These are phyloP conservation scores for Scarus forsteni DNA, from an alignment of 2,797 vertebrate genomes.

Conservation along the genomic window DNA sequence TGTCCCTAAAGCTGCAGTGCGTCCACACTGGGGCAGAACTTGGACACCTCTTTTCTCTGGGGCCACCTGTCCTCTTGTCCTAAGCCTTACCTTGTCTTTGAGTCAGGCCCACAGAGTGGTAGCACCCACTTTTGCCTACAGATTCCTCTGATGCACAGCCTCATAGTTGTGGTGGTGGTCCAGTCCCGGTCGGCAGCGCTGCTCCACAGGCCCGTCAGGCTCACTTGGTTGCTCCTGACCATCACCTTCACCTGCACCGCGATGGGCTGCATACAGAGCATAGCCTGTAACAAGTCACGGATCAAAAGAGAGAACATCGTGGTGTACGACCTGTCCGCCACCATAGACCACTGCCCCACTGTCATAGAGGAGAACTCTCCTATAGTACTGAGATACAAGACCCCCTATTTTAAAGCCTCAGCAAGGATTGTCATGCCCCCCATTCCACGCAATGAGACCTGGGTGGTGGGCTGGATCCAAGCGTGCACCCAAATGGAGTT, in stretches of 20 bases:
- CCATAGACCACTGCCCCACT: conserved; percentile 94
- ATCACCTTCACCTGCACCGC: conserved; percentile 67
- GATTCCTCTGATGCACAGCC: conserved; percentile 63
- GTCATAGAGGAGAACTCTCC: conserved; percentile 97
- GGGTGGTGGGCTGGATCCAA: conserved; percentile 99
- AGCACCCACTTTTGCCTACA: conserved; percentile 66
- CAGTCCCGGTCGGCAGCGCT: conserved; percentile 63
- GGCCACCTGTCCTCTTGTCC: neutral
- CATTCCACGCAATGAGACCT: conserved; percentile 94
- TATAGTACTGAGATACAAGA: conserved; percentile 97
- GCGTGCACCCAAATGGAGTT: conserved; percentile 99
- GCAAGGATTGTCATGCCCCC: conserved; percentile 96
- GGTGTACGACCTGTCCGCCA: conserved; percentile 95
- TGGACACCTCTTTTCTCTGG: conserved; percentile 2
- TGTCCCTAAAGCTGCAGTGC: conserved; percentile 17
- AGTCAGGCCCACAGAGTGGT: conserved; percentile 50
- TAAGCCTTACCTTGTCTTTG: conserved; percentile 42
- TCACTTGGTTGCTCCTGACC: conserved; percentile 70
- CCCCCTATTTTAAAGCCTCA: conserved; percentile 97
- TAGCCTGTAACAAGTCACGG: conserved; percentile 96
- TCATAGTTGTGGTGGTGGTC: conserved; percentile 66
- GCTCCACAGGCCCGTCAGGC: conserved; percentile 59
- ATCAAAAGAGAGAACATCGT: conserved; percentile 96
- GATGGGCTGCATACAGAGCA: conserved; percentile 98
- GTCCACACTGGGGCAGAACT: conserved; percentile 12